These are phyloP conservation scores for Miichthys miiuy DNA, from an alignment of 2,797 vertebrate species.

Conservation along the genomic window DNA sequence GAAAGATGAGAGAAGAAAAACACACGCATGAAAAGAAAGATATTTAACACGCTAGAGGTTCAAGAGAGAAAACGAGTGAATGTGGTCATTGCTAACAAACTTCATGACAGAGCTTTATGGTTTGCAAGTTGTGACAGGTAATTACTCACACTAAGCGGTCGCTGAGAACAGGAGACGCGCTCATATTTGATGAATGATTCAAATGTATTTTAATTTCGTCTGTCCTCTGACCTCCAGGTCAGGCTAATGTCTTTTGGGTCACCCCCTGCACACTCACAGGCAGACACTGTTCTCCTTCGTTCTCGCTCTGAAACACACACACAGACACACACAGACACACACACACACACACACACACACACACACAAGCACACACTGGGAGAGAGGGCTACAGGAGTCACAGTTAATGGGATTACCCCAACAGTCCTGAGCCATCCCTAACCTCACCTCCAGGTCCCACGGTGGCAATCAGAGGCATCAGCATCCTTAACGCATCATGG, in stretches of 20 bases:
- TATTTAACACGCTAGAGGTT: background rate
- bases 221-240: constrained; percentile 79
- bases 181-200: constrained; percentile 80
- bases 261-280: constrained; percentile 51
- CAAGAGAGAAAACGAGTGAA: constrained; percentile 3
- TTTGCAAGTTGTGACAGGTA: constrained; percentile 57
- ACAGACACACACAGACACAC: constrained; percentile 40
- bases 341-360: constrained; percentile 39
- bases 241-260: constrained; percentile 80
- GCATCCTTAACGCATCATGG: constrained; percentile 81
- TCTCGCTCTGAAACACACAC: constrained; percentile 38
- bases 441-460: constrained; percentile 82
- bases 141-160: constrained; percentile 60
- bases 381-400: constrained; percentile 80
- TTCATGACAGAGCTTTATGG: constrained; percentile 25
- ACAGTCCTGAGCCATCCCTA: constrained; percentile 80
- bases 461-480: constrained; percentile 82
- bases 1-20: constrained; percentile 19
- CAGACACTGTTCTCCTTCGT: constrained; percentile 42
- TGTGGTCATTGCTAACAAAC: constrained; percentile 16
- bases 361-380: constrained; percentile 43
- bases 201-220: constrained; percentile 77
- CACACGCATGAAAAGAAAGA: constrained; percentile 21
- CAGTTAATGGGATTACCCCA: constrained; percentile 90
- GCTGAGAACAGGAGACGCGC: constrained; percentile 54